A percentile compares a stretch with the other conserved stretches of the same genome.
Evolutionary conservation across 2,797 vertebrate genomes (phyloP).

Genomic region (Calcarius lapponicus): DNA sequence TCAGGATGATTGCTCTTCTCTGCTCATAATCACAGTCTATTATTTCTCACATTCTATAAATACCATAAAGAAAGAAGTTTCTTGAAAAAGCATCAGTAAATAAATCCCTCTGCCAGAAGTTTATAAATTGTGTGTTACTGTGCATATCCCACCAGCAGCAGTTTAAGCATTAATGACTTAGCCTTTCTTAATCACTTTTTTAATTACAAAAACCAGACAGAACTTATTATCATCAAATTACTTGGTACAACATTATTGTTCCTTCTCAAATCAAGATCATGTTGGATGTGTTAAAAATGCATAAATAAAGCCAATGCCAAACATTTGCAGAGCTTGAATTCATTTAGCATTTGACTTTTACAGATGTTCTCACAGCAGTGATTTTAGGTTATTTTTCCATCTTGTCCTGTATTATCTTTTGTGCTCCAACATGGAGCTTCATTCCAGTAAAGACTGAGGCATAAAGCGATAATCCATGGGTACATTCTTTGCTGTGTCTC

Average conservation of each 20-base stretch:
- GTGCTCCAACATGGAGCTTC: not conserved
- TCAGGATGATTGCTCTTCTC: not conserved
- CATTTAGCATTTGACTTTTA: not conserved
- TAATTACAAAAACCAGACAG: conserved; percentile 58
- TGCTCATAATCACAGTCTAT: not conserved
- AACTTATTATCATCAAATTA: conserved; percentile 41
- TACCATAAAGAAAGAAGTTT: not conserved
- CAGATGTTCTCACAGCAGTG: not conserved
- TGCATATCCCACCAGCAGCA: not conserved
- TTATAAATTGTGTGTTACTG: conserved; percentile 19
- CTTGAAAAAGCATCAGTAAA: conserved; percentile 14
- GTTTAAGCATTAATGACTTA: conserved; percentile 23
- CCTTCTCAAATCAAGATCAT: conserved; percentile 18
- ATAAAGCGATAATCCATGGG: not conserved
- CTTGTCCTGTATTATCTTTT: not conserved
- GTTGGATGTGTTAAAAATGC: not conserved
- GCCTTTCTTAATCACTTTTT: conserved; percentile 50
- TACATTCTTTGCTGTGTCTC: not conserved
- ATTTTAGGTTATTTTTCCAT: not conserved
- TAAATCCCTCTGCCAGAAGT: conserved; percentile 39
- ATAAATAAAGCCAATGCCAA: conserved; percentile 14
- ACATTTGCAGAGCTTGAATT: not conserved
- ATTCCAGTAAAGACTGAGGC: not conserved
- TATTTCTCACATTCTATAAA: conserved; percentile 22
- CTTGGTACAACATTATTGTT: conserved; percentile 46